Evolutionary conservation across 2,797 vertebrate genomes (phyloP), one percentile per base, ranked within the genome.

Genomic region (Muscicapa striata): DNA sequence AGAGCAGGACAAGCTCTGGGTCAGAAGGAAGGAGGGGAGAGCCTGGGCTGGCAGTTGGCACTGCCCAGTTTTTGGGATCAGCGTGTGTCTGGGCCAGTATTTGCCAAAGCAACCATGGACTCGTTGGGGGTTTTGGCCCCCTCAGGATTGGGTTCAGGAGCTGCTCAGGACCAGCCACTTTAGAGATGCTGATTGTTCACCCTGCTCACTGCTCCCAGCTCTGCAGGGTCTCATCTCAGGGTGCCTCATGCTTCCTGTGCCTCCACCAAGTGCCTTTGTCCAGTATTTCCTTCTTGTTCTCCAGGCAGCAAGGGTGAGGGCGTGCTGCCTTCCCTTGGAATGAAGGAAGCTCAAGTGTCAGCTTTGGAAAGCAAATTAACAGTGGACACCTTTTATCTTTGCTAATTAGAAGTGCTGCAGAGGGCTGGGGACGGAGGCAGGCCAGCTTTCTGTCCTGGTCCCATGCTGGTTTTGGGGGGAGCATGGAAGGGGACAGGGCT

Each of bases 221-320:
- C 94, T 0, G 5, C 84, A 72, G 86, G 90, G 81, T 82, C 70
- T 94, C 84, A 41, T 95, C 96, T 96, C 96, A 96, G 96, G 95
- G 86, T 87, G 93, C 77, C 66, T 95, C 55, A 3, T 22, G 55
- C 59, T 72, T 6, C 2, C 62, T 88, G 66, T 78, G 74, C 61
- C 61, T 93, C 82, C 61, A 51, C 59, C 16, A 79, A 63, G 49
- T 55, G 64, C 69, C 62, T 62, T 87, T 43, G 30, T 67, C 58
- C 68, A 51, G 0, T 29, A 66, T 82, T 87, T 89, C 68, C 40
- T 79, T 62, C 34, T 76, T 19, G 18, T 70, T 14, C 70, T 89
- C 32, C 59, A 55, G 23, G 63, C 68, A 43, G 59, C 29, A 63
- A 61, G 52, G 38, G 26, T 48, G 48, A 92, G 45, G 49, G 27